A percentile compares a stretch with the other conserved stretches of the same genome.
Evolutionary conservation across 2,113 vertebrate species (phyloP).

Genomic region (Chaenocephalus aceratus): DNA sequence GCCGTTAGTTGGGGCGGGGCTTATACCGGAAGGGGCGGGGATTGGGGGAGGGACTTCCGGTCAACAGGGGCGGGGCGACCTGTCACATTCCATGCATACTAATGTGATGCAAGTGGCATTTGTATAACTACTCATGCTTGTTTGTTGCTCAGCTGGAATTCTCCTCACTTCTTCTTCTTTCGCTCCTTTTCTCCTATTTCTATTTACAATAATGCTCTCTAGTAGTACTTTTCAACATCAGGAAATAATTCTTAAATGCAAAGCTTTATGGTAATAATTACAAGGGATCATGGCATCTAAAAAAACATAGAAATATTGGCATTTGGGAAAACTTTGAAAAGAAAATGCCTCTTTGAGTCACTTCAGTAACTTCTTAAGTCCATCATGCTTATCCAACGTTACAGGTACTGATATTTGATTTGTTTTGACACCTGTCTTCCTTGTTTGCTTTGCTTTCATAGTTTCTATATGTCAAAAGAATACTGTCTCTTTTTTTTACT

Average conservation of each 20-base stretch:
- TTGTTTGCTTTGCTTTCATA: constrained; percentile 39
- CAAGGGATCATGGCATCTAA: neutral
- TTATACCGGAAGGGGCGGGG: too few relatives aligned
- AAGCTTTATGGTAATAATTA: neutral
- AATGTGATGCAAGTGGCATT: too few relatives aligned
- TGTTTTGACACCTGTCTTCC: constrained; percentile 44
- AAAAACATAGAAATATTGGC: neutral
- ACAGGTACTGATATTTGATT: constrained; percentile 32
- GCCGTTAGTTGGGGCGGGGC: too few relatives aligned
- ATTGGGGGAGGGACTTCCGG: too few relatives aligned
- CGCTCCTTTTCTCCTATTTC: neutral
- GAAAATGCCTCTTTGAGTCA: neutral
- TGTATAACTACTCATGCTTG: neutral
- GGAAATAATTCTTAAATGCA: neutral
- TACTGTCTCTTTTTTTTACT: constrained; percentile 6
- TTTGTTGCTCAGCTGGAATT: constrained; percentile 12
- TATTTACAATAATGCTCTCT: neutral
- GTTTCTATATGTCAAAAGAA: constrained; percentile 29
- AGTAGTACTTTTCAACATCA: neutral
- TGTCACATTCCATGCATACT: too few relatives aligned
- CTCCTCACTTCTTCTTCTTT: neutral
- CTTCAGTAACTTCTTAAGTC: constrained; percentile 3
- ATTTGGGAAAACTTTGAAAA: constrained; percentile 1
- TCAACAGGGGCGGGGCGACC: too few relatives aligned
- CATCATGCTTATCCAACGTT: constrained; percentile 14